A percentile compares a stretch with the other conserved stretches of the same genome.
Conservation (phyloP, 2,888 invertebrate species). For the Plebejus anna region DNA sequence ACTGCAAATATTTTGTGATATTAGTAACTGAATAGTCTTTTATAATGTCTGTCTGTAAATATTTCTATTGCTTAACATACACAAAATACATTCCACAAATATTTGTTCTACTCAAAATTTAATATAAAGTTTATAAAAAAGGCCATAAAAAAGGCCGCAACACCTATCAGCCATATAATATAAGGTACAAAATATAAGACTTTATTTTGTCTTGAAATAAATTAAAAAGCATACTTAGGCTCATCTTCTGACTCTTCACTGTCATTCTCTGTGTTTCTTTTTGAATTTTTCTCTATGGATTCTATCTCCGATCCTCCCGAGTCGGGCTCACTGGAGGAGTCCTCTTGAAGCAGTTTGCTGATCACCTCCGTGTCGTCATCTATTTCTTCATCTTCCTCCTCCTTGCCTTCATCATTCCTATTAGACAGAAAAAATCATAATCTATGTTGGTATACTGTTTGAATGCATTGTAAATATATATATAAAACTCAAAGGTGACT, state of each 20-base stretch:
- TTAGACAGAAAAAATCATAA: neutral
- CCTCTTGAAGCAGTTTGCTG: conserved; percentile 63
- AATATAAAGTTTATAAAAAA: no score
- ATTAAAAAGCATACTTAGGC: conserved; percentile 37
- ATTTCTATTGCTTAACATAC: neutral
- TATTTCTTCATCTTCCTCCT: conserved; percentile 44
- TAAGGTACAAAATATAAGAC: no score
- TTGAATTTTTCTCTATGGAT: conserved; percentile 50
- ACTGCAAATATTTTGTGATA: conserved; percentile 26
- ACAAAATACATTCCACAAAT: neutral
- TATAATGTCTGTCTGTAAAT: neutral
- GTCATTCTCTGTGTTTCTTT: conserved; percentile 43
- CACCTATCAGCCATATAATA: no score
- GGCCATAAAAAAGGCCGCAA: no score
- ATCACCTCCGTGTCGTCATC: conserved; percentile 67
- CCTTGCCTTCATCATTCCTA: conserved; percentile 42
- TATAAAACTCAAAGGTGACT: no score
- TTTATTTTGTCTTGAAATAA: neutral
- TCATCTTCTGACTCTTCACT: conserved; percentile 39
- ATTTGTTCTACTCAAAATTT: no score
- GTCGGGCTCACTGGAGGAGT: conserved; percentile 58
- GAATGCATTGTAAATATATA: neutral
- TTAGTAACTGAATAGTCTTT: neutral
- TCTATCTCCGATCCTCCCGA: conserved; percentile 48
- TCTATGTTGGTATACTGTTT: neutral